Conservation (phyloP, 2,888 invertebrate species). For the Pyrocoelia pectoralis region DNA sequence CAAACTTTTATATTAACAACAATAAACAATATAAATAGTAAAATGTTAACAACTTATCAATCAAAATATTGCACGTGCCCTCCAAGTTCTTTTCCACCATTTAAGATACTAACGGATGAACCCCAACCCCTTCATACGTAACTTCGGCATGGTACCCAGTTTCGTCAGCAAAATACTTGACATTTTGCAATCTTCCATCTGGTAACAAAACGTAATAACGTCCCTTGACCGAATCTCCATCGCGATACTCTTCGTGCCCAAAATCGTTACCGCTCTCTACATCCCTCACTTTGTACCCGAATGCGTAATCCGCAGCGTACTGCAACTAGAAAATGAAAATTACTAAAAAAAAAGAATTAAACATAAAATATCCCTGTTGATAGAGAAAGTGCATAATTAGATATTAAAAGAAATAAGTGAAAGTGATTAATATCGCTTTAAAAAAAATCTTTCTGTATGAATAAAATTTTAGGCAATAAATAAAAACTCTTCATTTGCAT, state of each 20-base stretch:
- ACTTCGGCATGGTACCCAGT: constrained; percentile 82
- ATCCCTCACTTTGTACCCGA: constrained; percentile 77
- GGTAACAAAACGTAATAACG: constrained; percentile 81
- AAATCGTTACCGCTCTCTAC: constrained; percentile 76
- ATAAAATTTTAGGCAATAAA: not conserved
- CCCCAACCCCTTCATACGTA: constrained; percentile 63
- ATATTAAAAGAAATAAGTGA: not conserved
- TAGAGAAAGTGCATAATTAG: constrained; percentile 7
- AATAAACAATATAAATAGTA: not conserved
- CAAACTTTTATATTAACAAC: not conserved
- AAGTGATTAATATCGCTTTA: constrained; percentile 2
- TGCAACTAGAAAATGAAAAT: constrained; percentile 47
- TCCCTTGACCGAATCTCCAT: constrained; percentile 73
- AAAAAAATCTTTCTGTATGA: not conserved
- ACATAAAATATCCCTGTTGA: not conserved
- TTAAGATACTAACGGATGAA: constrained; percentile 40
- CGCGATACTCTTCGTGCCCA: constrained; percentile 77
- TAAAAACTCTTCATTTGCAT: constrained; percentile 1
- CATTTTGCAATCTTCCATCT: constrained; percentile 81
- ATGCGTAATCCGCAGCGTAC: constrained; percentile 61
- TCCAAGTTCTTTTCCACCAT: not conserved
- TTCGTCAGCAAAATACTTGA: constrained; percentile 79
- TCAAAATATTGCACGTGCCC: constrained; percentile 16
- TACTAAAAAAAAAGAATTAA: not conserved
- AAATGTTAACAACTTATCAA: not conserved